Base-by-base conservation (phyloP, 2,113 vertebrate genomes). In the Cacatua alba region DNA sequence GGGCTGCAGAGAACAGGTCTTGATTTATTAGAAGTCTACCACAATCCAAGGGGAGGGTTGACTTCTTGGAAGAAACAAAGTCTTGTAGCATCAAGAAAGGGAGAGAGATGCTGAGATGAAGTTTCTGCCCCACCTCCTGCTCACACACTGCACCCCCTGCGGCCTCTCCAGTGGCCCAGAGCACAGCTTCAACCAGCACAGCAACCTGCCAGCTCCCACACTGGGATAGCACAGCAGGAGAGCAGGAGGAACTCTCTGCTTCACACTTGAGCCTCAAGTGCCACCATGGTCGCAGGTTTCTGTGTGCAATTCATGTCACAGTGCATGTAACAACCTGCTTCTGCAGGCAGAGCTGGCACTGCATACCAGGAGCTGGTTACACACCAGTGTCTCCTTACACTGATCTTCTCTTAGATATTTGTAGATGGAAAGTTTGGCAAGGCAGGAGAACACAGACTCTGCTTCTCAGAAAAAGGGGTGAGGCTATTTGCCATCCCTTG, bases 151-250 rank as follows among this genome's bases (percentile, higher is more conserved):
- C 48, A 74, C 6, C 6, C 17, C 17, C 39, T 46, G 29, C 1
- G 1, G 25, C 49, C 16, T 43, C 69, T 31, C 35, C 1, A 0
- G 9, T 2, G 1, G n/a, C 59, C 33, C 39, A 17, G 14, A n/a
- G 46, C 59, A 51, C 31, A 72, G 35, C 11, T 39, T 60, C 71
- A 35, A 24, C 3, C 1, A 63, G 25, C 10, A 8, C 29, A 43
- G 44, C 77, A 82, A 39, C 46, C 43, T 55, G 28, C 12, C 31
- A 52, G 64, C 64, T 85, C 51, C 81, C 35, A 41, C 0, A 0
- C 41, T 43, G 2, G 0, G 17, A 21, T 2, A 5, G 33, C 29
- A 43, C 20, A 49, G 57, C 26, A 3, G 23, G 24, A 84, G 41
- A 59, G 63, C n/a, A 19, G 37, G 33, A 72, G 31, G 16, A 48